phyloP scores from a whole-genome alignment of 2,888 invertebrate genomes.

The Andrena hattorfiana region DNA sequence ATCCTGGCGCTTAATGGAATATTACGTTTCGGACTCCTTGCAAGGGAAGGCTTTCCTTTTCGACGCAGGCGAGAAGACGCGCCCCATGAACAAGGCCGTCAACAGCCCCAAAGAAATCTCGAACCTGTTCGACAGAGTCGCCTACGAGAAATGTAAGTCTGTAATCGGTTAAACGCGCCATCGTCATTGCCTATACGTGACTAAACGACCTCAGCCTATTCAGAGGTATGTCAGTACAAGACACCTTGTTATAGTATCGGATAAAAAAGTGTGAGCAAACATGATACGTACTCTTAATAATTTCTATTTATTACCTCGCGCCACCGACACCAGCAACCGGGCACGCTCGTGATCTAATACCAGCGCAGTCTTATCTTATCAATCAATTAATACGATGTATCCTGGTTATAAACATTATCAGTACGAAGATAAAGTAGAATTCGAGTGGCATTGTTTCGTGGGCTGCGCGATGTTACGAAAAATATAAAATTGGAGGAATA shows the following conservation, averaged over 20 bases:
- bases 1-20: constrained; percentile 85
- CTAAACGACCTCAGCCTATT: no score
- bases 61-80: constrained; percentile 85
- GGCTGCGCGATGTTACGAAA: background rate
- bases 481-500: background rate
- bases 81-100: constrained; percentile 86
- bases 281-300: background rate
- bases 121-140: constrained; percentile 87
- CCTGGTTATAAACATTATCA: constrained; percentile 18
- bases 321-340: background rate
- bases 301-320: background rate
- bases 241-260: background rate
- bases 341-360: background rate
- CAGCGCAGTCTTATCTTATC: constrained; percentile 28
- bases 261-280: background rate
- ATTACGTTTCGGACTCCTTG: constrained; percentile 84
- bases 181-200: background rate
- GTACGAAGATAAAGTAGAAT: background rate
- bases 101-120: constrained; percentile 85
- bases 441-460: background rate
- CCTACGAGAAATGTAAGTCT: constrained; percentile 87
- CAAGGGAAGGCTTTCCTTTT: constrained; percentile 84
- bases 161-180: background rate
- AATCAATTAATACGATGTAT: background rate
- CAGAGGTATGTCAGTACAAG: background rate